Conservation (phyloP, 2,797 vertebrate genomes). For the Cephalopachus bancanus region DNA sequence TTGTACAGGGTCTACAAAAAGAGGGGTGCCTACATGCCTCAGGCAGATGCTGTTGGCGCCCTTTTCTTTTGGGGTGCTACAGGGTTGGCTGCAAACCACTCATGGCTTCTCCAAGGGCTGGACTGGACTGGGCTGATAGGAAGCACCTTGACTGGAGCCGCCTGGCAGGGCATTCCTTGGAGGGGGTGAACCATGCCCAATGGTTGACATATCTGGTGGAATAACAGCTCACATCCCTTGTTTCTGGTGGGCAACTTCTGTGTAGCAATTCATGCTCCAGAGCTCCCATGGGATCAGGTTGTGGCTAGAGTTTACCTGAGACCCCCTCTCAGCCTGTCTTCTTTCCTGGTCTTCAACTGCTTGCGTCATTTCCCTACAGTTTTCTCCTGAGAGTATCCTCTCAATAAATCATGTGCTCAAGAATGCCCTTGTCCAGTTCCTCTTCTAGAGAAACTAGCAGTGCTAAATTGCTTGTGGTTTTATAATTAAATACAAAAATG, state of each 20-base stretch:
- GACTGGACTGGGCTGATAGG: background rate
- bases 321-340: background rate
- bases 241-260: background rate
- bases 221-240: background rate
- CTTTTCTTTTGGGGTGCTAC: background rate
- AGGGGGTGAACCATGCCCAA: too few species aligned
- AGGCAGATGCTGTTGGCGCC: background rate
- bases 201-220: background rate
- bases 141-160: background rate
- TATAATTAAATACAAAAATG: background rate
- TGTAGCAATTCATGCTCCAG: background rate
- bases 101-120: background rate
- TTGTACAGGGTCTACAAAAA: background rate
- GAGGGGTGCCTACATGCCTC: background rate
- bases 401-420: background rate
- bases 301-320: background rate
- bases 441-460: background rate
- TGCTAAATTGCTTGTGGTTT: background rate
- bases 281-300: background rate
- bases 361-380: background rate
- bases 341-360: background rate
- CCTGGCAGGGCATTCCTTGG: background rate
- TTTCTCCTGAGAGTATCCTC: background rate
- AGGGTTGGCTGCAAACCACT: accelerated
- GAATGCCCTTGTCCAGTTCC: background rate